Evolutionary conservation across 2,113 vertebrate genomes (phyloP).

Genomic region (Trichechus manatus): DNA sequence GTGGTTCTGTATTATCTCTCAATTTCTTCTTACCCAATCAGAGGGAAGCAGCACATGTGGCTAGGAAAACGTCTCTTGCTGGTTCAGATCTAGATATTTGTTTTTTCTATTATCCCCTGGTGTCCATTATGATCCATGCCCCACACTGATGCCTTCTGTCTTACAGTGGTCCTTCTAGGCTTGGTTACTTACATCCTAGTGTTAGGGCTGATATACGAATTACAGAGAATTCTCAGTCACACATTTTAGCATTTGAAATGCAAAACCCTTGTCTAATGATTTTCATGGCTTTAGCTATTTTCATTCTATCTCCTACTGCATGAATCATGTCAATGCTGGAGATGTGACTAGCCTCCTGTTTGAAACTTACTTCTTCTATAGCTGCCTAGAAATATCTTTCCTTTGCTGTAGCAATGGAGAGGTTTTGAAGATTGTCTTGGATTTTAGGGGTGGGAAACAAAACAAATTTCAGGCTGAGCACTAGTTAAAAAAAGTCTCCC

Average conservation of each 20-base stretch:
- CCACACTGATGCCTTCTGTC: neutral
- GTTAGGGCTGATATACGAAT: neutral
- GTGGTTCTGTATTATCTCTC: neutral
- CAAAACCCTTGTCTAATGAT: neutral
- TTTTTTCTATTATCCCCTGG: neutral
- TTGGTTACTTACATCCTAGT: neutral
- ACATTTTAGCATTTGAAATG: neutral
- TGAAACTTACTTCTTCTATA: neutral
- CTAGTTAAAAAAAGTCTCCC: constrained; percentile 25
- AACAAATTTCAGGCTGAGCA: constrained; percentile 60
- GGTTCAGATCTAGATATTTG: neutral
- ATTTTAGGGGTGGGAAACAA: neutral
- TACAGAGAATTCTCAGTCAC: neutral
- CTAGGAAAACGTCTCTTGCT: neutral
- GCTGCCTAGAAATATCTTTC: neutral
- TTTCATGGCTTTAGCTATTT: neutral
- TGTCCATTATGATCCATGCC: neutral
- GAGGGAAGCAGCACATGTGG: neutral
- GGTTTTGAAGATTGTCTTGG: neutral
- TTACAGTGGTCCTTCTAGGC: neutral
- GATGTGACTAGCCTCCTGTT: neutral
- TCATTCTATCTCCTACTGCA: neutral
- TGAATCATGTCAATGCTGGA: neutral
- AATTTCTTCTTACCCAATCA: neutral
- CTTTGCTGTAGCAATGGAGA: neutral